Evolutionary conservation across 2,797 vertebrate species (phyloP).

Genomic region (Lagorchestes hirsutus): DNA sequence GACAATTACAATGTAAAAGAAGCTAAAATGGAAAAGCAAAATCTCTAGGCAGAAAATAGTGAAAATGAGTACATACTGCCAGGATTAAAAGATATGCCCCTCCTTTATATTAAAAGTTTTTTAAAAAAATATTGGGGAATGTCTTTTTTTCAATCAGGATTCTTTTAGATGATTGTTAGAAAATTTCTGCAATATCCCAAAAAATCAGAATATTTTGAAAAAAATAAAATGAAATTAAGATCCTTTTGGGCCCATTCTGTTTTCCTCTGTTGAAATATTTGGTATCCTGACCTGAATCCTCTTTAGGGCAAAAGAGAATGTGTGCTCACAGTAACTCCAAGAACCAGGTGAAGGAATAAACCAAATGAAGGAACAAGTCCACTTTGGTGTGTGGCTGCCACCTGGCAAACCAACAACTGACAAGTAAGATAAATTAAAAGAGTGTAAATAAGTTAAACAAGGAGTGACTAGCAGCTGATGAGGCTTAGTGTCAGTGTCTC

Average conservation of each 20-base stretch:
- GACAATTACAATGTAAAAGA: too few relatives aligned
- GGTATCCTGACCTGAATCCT: background rate
- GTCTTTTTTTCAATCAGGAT: background rate
- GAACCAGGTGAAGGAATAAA: slow-evolving; percentile 29
- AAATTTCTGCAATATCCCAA: background rate
- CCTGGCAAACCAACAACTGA: slow-evolving; percentile 25
- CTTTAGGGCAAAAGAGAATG: slow-evolving; percentile 34
- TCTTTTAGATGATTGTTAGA: background rate
- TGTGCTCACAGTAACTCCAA: slow-evolving; percentile 25
- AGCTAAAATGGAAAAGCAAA: background rate
- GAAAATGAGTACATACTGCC: background rate
- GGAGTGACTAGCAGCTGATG: slow-evolving; percentile 23
- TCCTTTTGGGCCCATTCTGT: background rate
- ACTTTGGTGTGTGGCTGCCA: slow-evolving; percentile 22
- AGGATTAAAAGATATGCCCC: background rate
- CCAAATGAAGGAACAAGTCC: background rate
- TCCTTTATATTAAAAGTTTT: too few relatives aligned
- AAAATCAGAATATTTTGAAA: background rate
- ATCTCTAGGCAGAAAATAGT: background rate
- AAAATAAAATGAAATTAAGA: background rate
- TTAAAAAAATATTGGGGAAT: too few relatives aligned
- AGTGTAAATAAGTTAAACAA: background rate
- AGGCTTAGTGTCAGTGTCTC: slow-evolving; percentile 29
- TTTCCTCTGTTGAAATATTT: background rate
- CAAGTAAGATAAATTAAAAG: slow-evolving; percentile 37